phyloP scores from a whole-genome alignment of 2,888 invertebrate species.

The Drosophila kanekoi region DNA sequence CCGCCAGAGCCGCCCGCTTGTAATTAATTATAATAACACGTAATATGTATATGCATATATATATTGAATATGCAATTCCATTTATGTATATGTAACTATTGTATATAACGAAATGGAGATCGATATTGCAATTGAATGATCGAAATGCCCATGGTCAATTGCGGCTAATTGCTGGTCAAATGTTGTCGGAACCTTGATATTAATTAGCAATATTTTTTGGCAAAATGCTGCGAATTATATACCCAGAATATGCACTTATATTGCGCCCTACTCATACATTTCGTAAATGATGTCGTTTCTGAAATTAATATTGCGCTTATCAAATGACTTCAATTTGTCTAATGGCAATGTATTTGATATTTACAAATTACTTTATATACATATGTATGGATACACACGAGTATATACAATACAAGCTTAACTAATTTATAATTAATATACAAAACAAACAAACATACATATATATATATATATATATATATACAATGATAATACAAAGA shows the following conservation, averaged over 20 bases:
- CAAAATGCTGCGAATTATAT: constrained; percentile 55
- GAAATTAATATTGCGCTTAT: constrained; percentile 68
- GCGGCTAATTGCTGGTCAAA: constrained; percentile 33
- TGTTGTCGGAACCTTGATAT: constrained; percentile 65
- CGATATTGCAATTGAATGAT: constrained; percentile 14
- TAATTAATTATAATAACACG: constrained; percentile 47
- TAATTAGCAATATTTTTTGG: constrained; percentile 64
- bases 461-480: background rate
- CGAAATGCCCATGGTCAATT: constrained; percentile 12
- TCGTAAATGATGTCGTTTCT: constrained; percentile 28
- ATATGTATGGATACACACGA: constrained; percentile 36
- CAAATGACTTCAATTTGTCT: constrained; percentile 60
- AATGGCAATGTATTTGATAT: constrained; percentile 72
- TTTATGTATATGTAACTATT: constrained; percentile 55
- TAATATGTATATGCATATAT: constrained; percentile 38
- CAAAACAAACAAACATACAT: constrained; percentile 15
- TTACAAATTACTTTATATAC: constrained; percentile 66
- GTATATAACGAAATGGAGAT: constrained; percentile 45
- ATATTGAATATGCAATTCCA: constrained; percentile 47
- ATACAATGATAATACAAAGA: constrained; percentile 57
- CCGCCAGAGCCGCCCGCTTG: constrained; percentile 61
- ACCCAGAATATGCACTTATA: constrained; percentile 39
- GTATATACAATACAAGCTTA: constrained; percentile 63
- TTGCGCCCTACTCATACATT: constrained; percentile 15
- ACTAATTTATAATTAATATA: constrained; percentile 73